A percentile compares a stretch with the other conserved stretches of the same genome.
These are phyloP conservation scores for Apodemia hepburni DNA, from an alignment of 2,888 invertebrate genomes.

Conservation along the genomic window DNA sequence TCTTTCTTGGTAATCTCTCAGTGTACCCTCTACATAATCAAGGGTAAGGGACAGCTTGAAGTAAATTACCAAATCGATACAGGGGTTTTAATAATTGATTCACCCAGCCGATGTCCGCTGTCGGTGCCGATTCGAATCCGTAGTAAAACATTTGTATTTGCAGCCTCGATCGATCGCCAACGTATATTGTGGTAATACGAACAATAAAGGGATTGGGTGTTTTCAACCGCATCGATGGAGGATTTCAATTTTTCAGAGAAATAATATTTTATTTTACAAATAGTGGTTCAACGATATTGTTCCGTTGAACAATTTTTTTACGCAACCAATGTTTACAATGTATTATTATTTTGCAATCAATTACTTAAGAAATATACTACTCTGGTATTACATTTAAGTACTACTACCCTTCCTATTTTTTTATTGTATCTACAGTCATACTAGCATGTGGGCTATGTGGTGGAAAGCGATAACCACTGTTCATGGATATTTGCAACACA, in stretches of 20 bases:
- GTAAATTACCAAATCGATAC: conserved; percentile 70
- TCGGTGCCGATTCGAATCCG: conserved; percentile 36
- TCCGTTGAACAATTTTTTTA: not conserved
- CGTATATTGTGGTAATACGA: conserved; percentile 10
- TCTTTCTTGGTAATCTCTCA: conserved; percentile 13
- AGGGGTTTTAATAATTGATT: conserved; percentile 51
- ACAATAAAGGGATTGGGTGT: conserved; percentile 10
- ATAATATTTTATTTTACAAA: not conserved
- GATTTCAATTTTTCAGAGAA: conserved; percentile 6
- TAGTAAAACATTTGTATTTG: conserved; percentile 39
- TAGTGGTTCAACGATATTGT: not conserved
- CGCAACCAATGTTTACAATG: not conserved
- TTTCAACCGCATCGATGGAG: conserved; percentile 2
- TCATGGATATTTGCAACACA: too few species aligned
- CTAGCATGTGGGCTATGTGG: too few species aligned
- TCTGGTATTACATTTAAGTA: too few species aligned
- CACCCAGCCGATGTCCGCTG: conserved; percentile 38
- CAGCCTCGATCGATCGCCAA: conserved; percentile 31
- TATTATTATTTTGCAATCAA: not conserved
- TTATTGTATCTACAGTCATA: too few species aligned
- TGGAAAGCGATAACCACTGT: too few species aligned
- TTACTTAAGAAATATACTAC: not conserved
- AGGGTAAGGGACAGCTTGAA: conserved; percentile 53
- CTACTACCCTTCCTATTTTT: too few species aligned
- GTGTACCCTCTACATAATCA: conserved; percentile 38